Percentiles rank a stretch among this genome's conserved stretches.
phyloP scores from a whole-genome alignment of 2,888 invertebrate species.

The Nomada goodeniana region DNA sequence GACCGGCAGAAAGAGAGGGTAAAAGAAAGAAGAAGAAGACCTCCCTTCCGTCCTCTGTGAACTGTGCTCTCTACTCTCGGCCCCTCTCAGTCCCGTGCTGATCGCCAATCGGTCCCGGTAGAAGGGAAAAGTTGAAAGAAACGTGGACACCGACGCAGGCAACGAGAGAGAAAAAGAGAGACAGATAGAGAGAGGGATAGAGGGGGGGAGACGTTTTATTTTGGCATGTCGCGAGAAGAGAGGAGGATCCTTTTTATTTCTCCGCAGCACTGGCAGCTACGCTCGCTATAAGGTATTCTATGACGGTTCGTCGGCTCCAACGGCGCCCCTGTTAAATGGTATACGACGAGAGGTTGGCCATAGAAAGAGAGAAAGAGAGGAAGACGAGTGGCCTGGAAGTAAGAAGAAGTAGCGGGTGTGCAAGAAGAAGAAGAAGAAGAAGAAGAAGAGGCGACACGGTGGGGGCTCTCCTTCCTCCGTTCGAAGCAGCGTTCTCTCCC shows the following conservation, averaged over 20 bases:
- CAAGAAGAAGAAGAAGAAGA: slow-evolving; percentile 51
- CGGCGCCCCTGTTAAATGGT: slow-evolving; percentile 79
- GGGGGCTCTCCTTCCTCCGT: slow-evolving; percentile 64
- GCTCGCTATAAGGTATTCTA: slow-evolving; percentile 79
- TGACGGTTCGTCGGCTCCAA: slow-evolving; percentile 78
- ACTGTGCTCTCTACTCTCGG: slow-evolving; percentile 16
- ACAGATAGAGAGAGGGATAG: slow-evolving; percentile 40
- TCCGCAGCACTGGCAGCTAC: slow-evolving; percentile 72
- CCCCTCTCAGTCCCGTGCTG: slow-evolving; percentile 17
- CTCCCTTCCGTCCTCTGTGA: slow-evolving; percentile 3
- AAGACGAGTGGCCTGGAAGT: slow-evolving; percentile 2
- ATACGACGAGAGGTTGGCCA: slow-evolving; percentile 59
- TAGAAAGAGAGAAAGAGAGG: slow-evolving; percentile 38
- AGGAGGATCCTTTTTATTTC: slow-evolving; percentile 74
- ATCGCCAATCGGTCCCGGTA: slow-evolving; percentile 31
- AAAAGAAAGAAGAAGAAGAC: not conserved
- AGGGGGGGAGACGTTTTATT: slow-evolving; percentile 72
- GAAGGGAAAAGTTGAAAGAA: slow-evolving; percentile 53
- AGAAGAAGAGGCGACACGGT: slow-evolving; percentile 56
- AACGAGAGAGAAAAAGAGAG: slow-evolving; percentile 6
- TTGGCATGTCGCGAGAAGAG: slow-evolving; percentile 70
- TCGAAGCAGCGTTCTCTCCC: slow-evolving; percentile 47
- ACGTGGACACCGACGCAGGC: slow-evolving; percentile 48
- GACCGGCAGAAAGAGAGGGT: not conserved
- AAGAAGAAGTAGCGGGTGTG: not conserved